Conservation (phyloP, 1,140 invertebrate genomes). For the Drosophila persimilis region DNA sequence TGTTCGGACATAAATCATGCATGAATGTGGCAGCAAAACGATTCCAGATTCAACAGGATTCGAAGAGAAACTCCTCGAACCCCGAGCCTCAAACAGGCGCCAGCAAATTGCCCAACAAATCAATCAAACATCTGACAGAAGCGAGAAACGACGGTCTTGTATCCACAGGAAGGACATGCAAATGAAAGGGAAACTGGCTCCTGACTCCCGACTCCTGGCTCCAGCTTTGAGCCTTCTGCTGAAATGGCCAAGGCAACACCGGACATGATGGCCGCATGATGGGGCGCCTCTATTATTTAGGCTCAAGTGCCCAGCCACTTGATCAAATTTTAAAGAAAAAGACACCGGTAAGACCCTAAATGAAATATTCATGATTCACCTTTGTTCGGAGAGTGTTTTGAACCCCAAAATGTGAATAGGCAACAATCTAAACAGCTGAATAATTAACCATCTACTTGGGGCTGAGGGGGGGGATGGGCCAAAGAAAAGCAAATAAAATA, state of each 20-base stretch:
- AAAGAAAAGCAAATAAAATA: background rate
- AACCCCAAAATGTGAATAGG: conserved; percentile 10
- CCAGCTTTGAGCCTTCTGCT: conserved; percentile 7
- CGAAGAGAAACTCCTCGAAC: conserved; percentile 15
- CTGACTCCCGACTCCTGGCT: conserved; percentile 8
- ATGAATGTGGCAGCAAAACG: conserved; percentile 50
- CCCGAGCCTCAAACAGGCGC: conserved; percentile 29
- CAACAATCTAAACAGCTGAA: conserved; percentile 4
- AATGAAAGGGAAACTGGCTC: conserved; percentile 32
- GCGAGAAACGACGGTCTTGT: conserved; percentile 2
- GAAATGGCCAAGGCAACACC: background rate
- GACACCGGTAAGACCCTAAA: background rate
- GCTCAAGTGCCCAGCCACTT: background rate
- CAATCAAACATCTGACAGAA: conserved; percentile 46
- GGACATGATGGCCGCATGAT: conserved; percentile 32
- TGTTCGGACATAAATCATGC: conserved; percentile 49
- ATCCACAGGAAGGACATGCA: conserved; percentile 28
- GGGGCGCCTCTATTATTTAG: conserved; percentile 38
- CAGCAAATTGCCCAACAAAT: conserved; percentile 52
- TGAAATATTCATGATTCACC: conserved; percentile 24
- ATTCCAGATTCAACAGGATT: conserved; percentile 25
- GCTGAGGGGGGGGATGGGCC: too few relatives aligned
- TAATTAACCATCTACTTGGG: conserved; percentile 4
- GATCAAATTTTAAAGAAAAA: conserved; percentile 34
- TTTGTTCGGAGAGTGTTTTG: background rate